A percentile compares a stretch with the other conserved stretches of the same genome.
Conservation (phyloP, 2,113 vertebrate genomes). For the Sakesphorus luctuosus region DNA sequence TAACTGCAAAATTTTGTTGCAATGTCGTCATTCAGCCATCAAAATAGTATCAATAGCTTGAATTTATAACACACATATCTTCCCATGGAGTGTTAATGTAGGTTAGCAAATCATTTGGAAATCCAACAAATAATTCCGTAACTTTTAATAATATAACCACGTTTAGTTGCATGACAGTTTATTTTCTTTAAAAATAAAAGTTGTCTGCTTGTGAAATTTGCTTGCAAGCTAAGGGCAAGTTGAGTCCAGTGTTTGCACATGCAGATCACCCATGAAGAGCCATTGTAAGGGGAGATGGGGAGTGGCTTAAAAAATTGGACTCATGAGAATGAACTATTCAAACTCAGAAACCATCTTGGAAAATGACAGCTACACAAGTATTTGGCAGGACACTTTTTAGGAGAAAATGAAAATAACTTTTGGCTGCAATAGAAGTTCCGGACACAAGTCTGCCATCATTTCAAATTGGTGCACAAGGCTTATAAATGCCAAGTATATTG, state of each 20-base stretch:
- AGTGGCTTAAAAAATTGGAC: not conserved
- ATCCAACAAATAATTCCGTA: not conserved
- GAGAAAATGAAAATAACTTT: not conserved
- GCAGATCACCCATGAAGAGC: not conserved
- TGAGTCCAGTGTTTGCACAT: fast-evolving
- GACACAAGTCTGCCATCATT: not conserved
- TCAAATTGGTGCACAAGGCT: not conserved
- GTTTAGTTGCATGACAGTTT: not conserved
- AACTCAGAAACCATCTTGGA: not conserved
- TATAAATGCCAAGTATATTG: not conserved
- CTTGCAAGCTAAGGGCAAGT: not conserved
- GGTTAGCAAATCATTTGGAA: not conserved
- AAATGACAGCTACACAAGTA: not conserved
- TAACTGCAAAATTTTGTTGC: not conserved
- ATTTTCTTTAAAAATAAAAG: not conserved
- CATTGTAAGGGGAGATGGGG: not conserved
- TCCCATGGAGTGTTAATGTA: not conserved
- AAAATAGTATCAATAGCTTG: not conserved
- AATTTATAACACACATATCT: not conserved
- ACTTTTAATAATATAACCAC: not conserved
- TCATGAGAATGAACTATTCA: not conserved
- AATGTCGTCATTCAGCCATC: not conserved
- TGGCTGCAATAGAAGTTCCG: not conserved
- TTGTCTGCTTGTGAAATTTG: not conserved
- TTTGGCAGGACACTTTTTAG: not conserved